Evolutionary conservation across 30 jellyfish, hydroid and myxozoan genomes (phyloP).

Genomic region (Aurelia coerulea): DNA sequence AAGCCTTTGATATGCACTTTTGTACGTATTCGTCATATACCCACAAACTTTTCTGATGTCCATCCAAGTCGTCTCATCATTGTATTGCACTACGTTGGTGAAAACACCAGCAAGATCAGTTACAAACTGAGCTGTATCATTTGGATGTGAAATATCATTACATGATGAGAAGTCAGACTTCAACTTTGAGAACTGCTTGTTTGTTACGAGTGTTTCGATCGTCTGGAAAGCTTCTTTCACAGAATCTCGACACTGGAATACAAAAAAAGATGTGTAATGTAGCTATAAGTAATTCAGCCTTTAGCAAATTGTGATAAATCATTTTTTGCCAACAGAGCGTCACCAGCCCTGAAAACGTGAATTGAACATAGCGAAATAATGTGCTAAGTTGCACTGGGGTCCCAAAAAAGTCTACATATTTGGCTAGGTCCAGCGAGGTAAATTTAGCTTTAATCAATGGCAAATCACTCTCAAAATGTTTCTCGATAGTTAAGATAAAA

Average conservation of each 20-base stretch:
- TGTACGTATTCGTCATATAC: slow-evolving; percentile 57
- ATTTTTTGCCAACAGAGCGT: no score
- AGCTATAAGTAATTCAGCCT: neutral
- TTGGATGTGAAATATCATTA: slow-evolving; percentile 65
- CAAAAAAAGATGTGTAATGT: neutral
- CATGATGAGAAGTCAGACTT: slow-evolving; percentile 62
- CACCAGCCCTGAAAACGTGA: no score
- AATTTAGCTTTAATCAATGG: no score
- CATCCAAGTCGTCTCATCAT: slow-evolving; percentile 69
- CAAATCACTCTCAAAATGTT: no score
- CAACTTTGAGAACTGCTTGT: slow-evolving; percentile 53
- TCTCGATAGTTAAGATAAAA: no score
- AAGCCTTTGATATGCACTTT: slow-evolving; percentile 56
- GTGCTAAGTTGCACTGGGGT: no score
- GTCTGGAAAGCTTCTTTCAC: slow-evolving; percentile 65
- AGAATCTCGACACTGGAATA: slow-evolving; percentile 56
- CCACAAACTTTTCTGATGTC: slow-evolving; percentile 70
- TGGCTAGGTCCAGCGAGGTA: no score
- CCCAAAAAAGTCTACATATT: no score
- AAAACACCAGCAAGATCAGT: slow-evolving; percentile 61
- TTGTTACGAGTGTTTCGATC: slow-evolving; percentile 27
- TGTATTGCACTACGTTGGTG: slow-evolving; percentile 67
- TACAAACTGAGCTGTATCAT: slow-evolving; percentile 62
- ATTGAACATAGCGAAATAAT: no score
- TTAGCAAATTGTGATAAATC: no score